Evolutionary conservation across 2,797 vertebrate genomes (phyloP).

Genomic region (Cossypha polioptera): DNA sequence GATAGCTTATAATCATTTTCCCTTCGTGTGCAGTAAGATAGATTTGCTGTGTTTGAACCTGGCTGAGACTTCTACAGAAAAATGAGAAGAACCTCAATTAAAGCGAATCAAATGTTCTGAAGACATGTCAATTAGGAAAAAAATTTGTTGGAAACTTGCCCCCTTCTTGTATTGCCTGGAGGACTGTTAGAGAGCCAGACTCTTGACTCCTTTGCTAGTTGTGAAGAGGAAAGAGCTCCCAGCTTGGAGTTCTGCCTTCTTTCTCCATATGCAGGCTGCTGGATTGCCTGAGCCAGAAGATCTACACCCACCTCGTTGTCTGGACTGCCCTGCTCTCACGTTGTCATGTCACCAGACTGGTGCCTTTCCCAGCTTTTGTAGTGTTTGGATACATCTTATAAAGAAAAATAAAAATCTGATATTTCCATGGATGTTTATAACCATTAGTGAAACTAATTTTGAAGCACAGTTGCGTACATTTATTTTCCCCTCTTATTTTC

Average conservation of each 20-base stretch:
- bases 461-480: neutral
- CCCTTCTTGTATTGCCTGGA: neutral
- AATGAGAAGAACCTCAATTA: neutral
- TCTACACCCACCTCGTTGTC: neutral
- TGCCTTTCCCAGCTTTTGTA: neutral
- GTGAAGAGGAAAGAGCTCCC: neutral
- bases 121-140: neutral
- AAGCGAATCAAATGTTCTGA: neutral
- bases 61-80: neutral
- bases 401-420: neutral
- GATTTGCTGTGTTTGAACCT: neutral
- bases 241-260: neutral
- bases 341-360: neutral
- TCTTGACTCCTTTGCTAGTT: neutral
- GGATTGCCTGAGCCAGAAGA: neutral
- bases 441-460: neutral
- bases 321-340: neutral
- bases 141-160: neutral
- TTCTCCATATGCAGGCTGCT: neutral
- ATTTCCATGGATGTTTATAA: neutral
- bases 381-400: neutral
- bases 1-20: neutral
- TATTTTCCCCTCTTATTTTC: neutral
- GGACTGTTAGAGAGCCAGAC: neutral
- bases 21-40: neutral